phyloP scores from a whole-genome alignment of 2,113 vertebrate genomes.

The Tetrax tetrax region DNA sequence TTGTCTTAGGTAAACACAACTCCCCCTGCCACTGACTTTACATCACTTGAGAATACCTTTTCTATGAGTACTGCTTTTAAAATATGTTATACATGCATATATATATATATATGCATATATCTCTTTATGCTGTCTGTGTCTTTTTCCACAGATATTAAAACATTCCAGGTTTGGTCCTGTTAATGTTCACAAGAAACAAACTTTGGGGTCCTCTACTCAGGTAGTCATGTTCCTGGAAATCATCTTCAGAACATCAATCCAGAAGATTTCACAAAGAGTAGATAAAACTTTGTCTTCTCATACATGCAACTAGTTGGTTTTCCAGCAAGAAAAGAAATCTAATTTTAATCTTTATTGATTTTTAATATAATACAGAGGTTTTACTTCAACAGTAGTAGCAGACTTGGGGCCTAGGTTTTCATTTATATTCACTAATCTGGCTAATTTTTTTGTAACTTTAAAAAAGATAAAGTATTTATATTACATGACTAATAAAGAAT shows the following conservation, averaged over 20 bases:
- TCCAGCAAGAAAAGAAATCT: not conserved
- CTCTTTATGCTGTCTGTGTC: not conserved
- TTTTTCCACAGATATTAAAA: not conserved
- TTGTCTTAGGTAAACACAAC: not conserved
- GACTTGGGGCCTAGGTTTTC: not conserved
- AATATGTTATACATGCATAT: not conserved
- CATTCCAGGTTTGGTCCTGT: not conserved
- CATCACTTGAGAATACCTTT: not conserved
- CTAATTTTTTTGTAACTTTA: not conserved
- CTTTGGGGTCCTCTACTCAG: not conserved
- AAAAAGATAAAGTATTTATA: not conserved
- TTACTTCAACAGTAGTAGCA: not conserved
- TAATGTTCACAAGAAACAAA: not conserved
- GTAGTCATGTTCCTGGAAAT: not conserved
- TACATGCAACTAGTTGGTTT: not conserved
- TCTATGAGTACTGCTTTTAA: not conserved
- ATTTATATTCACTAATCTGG: not conserved
- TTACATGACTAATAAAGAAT: not conserved
- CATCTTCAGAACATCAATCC: not conserved
- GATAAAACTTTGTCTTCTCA: not conserved
- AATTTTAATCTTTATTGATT: not conserved
- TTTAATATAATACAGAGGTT: not conserved
- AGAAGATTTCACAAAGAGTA: not conserved
- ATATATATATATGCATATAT: not conserved
- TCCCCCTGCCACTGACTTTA: not conserved